Evolutionary conservation across 1,140 invertebrate species (phyloP), one percentile per base, ranked within the genome.

Genomic region (Drosophila pruinosa): DNA sequence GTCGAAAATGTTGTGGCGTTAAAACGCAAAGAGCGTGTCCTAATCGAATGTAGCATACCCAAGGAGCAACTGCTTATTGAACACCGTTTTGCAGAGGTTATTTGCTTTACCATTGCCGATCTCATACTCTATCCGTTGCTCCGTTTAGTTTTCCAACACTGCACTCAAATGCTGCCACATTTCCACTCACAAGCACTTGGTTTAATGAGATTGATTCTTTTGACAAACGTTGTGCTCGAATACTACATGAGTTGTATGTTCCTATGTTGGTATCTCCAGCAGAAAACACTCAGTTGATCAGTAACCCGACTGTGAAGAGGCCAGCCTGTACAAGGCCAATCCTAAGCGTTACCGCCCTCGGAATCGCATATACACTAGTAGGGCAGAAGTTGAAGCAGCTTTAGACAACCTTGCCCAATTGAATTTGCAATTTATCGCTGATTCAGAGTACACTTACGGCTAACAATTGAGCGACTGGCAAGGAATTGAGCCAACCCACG

Each of bases 51-150:
- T 64, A 83, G 78, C 28, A 85, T 74, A 50, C 93, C 93, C 50
- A 92, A 93, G 47, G 91, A 93, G 75, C 86, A 94, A 58, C 88
- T 94, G 26, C 88, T 93, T 34, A 90, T 94, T 3, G 92, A 93
- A 39, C 96, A 98, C 90, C 92, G 93, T 24, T 98, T 94, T 92
- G 95, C 96, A 4, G 97, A 98, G 92, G 97, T 97, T 2, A 94
- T 95, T 2, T 94, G 93, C 68, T 93, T 98, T 69, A 97, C 96
- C 4, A 91, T 98, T 61, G 95, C 97, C 22, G 97, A 98, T 92
- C 85, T 98, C 36, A 94, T 98, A 38, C 93, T 98, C 63, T 95
- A 95, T 90, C 94, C 95, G 1, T 95, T 94, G 73, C 92, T 96
- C 48, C 92, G 94, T 75, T 92, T 95, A 53, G 91, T 96, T n/a